Evolutionary conservation across 2,888 invertebrate genomes (phyloP).

Genomic region (Desoria tigrina): DNA sequence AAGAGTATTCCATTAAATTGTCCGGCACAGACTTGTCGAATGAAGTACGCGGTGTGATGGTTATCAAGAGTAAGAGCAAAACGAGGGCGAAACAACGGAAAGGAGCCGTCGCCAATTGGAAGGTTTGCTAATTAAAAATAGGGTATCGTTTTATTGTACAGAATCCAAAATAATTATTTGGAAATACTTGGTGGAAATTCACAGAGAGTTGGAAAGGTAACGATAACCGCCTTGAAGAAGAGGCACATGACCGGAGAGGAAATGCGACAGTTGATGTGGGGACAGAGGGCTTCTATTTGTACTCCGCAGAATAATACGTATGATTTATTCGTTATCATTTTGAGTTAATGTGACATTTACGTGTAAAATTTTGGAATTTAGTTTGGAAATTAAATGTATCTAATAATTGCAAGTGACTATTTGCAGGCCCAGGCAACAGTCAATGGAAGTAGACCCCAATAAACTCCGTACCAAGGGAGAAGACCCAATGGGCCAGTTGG

Average conservation of each 20-base stretch:
- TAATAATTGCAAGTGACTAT: no score
- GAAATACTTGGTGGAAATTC: constrained; percentile 39
- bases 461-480: constrained; percentile 4
- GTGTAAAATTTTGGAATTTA: background rate
- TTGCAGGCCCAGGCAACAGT: constrained; percentile 43
- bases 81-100: constrained; percentile 94
- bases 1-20: constrained; percentile 91
- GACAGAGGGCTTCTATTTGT: constrained; percentile 75
- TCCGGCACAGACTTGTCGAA: constrained; percentile 76
- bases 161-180: no score
- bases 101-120: constrained; percentile 95
- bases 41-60: constrained; percentile 92
- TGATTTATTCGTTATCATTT: background rate
- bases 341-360: background rate
- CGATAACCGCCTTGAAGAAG: constrained; percentile 77
- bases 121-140: constrained; percentile 68
- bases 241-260: constrained; percentile 84
- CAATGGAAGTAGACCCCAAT: constrained; percentile 34
- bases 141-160: background rate
- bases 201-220: constrained; percentile 83
- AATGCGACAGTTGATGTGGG: constrained; percentile 85
- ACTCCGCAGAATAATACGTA: constrained; percentile 66
- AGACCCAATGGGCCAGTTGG: background rate
- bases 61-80: constrained; percentile 95
- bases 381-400: no score